These are phyloP conservation scores for Mesopsocus fuscifrons DNA, from an alignment of 2,888 invertebrate genomes.

Conservation along the genomic window DNA sequence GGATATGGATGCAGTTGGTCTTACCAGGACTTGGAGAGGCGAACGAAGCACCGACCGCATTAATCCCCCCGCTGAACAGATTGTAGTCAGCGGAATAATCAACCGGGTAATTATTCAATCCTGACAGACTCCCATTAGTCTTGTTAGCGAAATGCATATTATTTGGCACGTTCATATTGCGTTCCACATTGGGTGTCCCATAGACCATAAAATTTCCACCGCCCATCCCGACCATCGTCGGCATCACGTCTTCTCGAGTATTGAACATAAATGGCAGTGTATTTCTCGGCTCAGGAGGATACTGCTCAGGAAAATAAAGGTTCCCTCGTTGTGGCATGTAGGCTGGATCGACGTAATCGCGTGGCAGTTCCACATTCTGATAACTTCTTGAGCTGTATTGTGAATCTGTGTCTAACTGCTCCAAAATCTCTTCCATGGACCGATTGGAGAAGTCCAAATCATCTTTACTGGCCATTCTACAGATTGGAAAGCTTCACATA, in stretches of 20 bases:
- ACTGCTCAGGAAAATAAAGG: conserved; percentile 3
- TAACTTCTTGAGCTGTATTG: conserved; percentile 19
- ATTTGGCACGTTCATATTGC: conserved; percentile 23
- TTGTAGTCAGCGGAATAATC: conserved; percentile 4
- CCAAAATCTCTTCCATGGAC: conserved; percentile 34
- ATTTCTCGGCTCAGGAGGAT: conserved; percentile 10
- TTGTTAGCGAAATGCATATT: conserved; percentile 16
- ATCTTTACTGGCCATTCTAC: too few species aligned
- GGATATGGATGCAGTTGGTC: too few species aligned
- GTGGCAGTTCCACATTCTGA: neutral
- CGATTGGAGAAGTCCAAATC: conserved; percentile 15
- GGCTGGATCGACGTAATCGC: neutral
- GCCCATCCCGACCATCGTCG: conserved; percentile 26
- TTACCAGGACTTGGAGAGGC: too few species aligned
- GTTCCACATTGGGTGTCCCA: conserved; percentile 22
- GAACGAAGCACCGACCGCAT: conserved; percentile 5
- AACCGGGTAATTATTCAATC: conserved; percentile 1
- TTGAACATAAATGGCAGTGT: conserved; percentile 6
- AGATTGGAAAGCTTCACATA: too few species aligned
- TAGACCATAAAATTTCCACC: conserved; percentile 27
- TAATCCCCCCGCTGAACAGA: neutral
- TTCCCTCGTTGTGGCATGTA: neutral
- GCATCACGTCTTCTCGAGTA: conserved; percentile 15
- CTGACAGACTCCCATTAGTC: conserved; percentile 8
- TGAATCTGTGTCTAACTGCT: conserved; percentile 37